Percentiles rank a stretch among this genome's conserved stretches.
Conservation (phyloP, 37 sponge, comb jelly and placozoan species). For the Cladorhizidae sp. region DNA sequence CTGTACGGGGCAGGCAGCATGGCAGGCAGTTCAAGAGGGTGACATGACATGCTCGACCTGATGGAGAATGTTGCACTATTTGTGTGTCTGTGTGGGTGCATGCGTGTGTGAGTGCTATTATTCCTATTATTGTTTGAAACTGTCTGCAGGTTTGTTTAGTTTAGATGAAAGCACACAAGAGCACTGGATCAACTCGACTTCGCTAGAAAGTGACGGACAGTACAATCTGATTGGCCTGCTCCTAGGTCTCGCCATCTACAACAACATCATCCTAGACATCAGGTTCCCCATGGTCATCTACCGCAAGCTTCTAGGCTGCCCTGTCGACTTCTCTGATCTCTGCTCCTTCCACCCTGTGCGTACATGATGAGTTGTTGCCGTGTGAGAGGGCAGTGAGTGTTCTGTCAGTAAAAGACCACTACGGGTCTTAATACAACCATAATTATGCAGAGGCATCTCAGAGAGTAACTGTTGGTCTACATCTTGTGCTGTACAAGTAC, state of each 20-base stretch:
- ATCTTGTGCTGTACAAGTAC: too few species aligned
- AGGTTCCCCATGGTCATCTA: conserved; percentile 93
- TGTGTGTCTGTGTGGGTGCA: too few species aligned
- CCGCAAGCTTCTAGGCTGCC: conserved; percentile 81
- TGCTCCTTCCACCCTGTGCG: conserved; percentile 85
- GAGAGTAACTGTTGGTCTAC: too few species aligned
- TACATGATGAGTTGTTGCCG: background rate
- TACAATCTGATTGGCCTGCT: conserved; percentile 91
- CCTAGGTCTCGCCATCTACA: conserved; percentile 95
- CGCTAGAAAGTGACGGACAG: conserved; percentile 87
- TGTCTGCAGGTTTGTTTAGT: conserved; percentile 80
- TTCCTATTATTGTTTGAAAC: background rate
- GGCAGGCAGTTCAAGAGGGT: too few species aligned
- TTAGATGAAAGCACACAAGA: conserved; percentile 63
- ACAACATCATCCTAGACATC: conserved; percentile 95
- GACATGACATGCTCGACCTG: too few species aligned
- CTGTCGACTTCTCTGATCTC: conserved; percentile 70
- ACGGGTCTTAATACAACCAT: too few species aligned
- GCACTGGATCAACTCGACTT: conserved; percentile 90
- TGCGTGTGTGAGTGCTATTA: background rate
- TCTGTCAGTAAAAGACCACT: too few species aligned
- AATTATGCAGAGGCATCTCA: too few species aligned
- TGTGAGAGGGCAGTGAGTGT: background rate
- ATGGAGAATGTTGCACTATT: too few species aligned
- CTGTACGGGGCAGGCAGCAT: too few species aligned